Base-by-base conservation (phyloP, 1,140 invertebrate species). In the Arctopsyche grandis region DNA sequence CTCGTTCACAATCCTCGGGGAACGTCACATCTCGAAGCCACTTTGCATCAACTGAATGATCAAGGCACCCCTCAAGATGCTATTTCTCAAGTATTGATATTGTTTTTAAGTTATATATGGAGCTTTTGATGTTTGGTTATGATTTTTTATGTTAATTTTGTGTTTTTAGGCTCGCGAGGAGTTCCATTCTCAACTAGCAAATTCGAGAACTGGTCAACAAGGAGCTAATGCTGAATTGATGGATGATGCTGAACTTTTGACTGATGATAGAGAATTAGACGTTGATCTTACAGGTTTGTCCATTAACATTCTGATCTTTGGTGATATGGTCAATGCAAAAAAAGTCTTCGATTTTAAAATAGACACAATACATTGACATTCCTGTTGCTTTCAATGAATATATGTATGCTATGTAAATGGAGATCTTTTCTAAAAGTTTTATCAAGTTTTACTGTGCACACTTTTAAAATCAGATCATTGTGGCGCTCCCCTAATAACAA, bases 1-100 rank as follows among this genome's bases (percentile, higher is more conserved):
- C 95, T 99, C 85, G 94, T 99, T 19, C 95, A 96, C 83, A 99
- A 99, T 91, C 94, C 97, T 24, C 90, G 95, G 78, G 98, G 98
- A 0, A 95, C 95, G 9, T 93, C 93, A 80, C 97, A 99, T 90
- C 94, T 95, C 12, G 96, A 98, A 88, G 97, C 96, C 22, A 97
- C 96, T 12, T 88, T 98, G 0, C 96, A 96, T 87, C 94, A 95
- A 48, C 93, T 95, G 24, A 89, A 95, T 79, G 94, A 97, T 86
- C 94, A 97, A 86, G 95, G 95, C 60, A 95, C 93, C 22, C 95
- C 96, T 43, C 95, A 97, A 87, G 97, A 98, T 90, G 96, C 97
- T 48, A 97, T 98, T 77, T 89, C 96, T 43, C 93, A 94, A 88
- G 92, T 92, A 84, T 81, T 58, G 46, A 73, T 21, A 60, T 22